A percentile compares a stretch with the other conserved stretches of the same genome.
These are phyloP conservation scores for Podarcis lilfordi DNA, from an alignment of 2,797 vertebrate species.

Conservation along the genomic window DNA sequence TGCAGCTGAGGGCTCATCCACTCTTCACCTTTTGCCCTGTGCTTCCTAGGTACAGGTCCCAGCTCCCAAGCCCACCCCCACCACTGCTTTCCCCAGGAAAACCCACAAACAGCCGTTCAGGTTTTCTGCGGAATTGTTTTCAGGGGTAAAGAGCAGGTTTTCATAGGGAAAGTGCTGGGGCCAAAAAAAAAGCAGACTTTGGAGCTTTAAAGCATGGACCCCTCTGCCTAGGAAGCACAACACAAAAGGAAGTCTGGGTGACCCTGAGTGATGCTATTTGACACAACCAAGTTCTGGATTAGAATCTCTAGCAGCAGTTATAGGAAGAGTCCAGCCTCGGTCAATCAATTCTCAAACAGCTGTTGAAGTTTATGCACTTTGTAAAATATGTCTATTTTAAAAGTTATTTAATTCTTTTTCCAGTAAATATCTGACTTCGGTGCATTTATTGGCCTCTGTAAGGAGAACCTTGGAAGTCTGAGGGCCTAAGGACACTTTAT, in stretches of 20 bases:
- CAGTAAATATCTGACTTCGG: conserved; percentile 66
- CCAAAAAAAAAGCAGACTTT: no score
- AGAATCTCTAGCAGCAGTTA: not conserved
- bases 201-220: no score
- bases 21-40: no score
- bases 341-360: not conserved
- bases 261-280: not conserved
- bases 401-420: conserved; percentile 71
- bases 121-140: no score
- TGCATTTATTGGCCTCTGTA: conserved; percentile 16
- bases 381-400: conserved; percentile 56
- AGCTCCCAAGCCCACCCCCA: no score
- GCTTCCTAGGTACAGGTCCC: no score
- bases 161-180: no score
- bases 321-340: not conserved
- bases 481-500: not conserved
- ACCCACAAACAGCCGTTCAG: no score
- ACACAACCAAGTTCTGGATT: not conserved
- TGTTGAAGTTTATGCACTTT: conserved; percentile 32
- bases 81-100: no score
- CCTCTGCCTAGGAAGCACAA: no score
- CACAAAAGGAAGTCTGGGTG: no score
- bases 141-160: no score
- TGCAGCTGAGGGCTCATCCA: not conserved
- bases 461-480: not conserved